These are phyloP conservation scores for Synergus itoensis DNA, from an alignment of 2,888 invertebrate species.

Conservation along the genomic window DNA sequence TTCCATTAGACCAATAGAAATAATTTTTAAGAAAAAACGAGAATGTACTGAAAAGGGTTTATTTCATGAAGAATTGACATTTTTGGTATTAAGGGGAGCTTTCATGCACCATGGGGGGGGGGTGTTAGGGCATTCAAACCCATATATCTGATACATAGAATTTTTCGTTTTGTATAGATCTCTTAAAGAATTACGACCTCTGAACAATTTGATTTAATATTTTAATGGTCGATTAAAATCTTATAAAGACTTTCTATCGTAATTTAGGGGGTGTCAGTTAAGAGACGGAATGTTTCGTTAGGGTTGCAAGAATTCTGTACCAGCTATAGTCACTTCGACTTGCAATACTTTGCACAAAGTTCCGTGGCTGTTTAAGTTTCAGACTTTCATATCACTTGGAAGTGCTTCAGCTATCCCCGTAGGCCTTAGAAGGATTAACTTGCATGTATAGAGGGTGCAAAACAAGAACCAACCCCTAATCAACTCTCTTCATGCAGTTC, in stretches of 20 bases:
- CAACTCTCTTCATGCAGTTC: slow-evolving; percentile 12
- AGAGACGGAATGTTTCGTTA: not conserved
- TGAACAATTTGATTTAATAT: not conserved
- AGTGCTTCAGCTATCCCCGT: slow-evolving; percentile 25
- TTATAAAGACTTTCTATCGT: slow-evolving; percentile 9
- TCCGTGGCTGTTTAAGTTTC: slow-evolving; percentile 36
- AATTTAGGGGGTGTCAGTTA: not conserved
- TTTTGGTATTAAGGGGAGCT: no score
- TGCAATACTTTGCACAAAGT: slow-evolving; percentile 16
- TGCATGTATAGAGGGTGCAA: slow-evolving; percentile 22
- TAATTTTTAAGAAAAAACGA: no score
- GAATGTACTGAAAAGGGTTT: no score
- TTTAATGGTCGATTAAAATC: slow-evolving; percentile 20
- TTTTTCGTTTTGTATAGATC: not conserved
- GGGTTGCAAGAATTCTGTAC: not conserved
- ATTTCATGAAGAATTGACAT: no score
- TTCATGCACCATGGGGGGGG: no score
- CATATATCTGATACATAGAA: no score
- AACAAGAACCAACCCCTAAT: slow-evolving; percentile 34
- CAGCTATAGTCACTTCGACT: slow-evolving; percentile 7
- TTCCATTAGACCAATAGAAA: no score
- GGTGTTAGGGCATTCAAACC: no score
- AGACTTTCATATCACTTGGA: slow-evolving; percentile 27
- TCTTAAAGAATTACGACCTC: slow-evolving; percentile 7
- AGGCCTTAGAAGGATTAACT: slow-evolving; percentile 17